Evolutionary conservation across 2,797 vertebrate species (phyloP).

Genomic region (Silurus lanzhouensis): DNA sequence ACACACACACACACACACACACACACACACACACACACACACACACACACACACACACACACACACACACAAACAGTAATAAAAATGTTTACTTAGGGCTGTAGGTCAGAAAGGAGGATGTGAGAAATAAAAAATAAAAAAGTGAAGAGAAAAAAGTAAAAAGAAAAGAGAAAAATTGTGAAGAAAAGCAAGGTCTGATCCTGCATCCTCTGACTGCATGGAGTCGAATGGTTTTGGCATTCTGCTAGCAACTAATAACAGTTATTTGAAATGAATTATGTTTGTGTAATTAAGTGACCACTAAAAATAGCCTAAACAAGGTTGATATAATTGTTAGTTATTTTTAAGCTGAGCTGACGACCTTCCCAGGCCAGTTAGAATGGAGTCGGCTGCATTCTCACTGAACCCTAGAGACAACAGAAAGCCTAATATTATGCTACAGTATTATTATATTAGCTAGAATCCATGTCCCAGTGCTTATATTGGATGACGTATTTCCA

Average conservation of each 20-base stretch:
- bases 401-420: conserved; percentile 20
- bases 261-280: conserved; percentile 22
- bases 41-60: background rate
- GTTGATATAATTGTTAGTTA: conserved; percentile 26
- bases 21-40: conserved; percentile 59
- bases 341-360: conserved; percentile 15
- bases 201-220: background rate
- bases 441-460: conserved; percentile 12
- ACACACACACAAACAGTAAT: conserved; percentile 69
- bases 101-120: conserved; percentile 52
- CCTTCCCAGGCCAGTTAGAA: conserved; percentile 12
- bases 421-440: conserved; percentile 23
- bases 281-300: conserved; percentile 11
- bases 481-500: background rate
- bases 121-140: background rate
- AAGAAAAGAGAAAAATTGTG: background rate
- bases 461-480: conserved; percentile 23
- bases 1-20: background rate
- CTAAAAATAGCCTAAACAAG: conserved; percentile 1
- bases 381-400: background rate
- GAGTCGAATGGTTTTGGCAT: conserved; percentile 11
- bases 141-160: background rate
- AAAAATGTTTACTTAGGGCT: conserved; percentile 73
- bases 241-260: conserved; percentile 16
- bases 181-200: background rate